Percentiles rank a stretch among this genome's conserved stretches.
These are phyloP conservation scores for Passerina amoena DNA, from an alignment of 2,113 vertebrate species.

Conservation along the genomic window DNA sequence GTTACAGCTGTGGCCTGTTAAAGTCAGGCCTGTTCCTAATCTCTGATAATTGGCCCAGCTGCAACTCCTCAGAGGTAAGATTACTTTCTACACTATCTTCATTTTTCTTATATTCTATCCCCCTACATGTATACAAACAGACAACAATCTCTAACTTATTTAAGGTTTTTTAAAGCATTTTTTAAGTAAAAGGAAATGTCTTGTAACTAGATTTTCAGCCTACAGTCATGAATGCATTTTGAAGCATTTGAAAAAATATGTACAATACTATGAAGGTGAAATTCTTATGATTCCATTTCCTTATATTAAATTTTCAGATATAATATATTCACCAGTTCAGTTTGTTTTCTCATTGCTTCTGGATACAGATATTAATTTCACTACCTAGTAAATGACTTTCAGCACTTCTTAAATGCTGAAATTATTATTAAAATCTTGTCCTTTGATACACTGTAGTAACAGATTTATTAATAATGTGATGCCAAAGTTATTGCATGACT, in stretches of 20 bases:
- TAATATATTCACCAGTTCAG: neutral
- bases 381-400: neutral
- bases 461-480: neutral
- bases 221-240: neutral
- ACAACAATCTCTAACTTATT: neutral
- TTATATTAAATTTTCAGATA: neutral
- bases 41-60: too few species aligned
- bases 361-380: neutral
- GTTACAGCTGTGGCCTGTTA: too few species aligned
- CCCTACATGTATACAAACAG: neutral
- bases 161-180: neutral
- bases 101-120: too few species aligned
- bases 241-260: neutral
- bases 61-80: too few species aligned
- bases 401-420: neutral
- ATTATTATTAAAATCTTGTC: neutral
- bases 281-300: neutral
- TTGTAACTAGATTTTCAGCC: neutral
- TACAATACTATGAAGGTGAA: neutral
- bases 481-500: neutral
- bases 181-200: neutral
- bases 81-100: too few species aligned
- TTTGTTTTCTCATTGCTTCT: neutral
- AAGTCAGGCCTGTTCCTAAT: too few species aligned
- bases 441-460: neutral